Percentiles rank a stretch among this genome's conserved stretches.
Conservation (phyloP, 2,888 invertebrate species). For the Heliconius sara region DNA sequence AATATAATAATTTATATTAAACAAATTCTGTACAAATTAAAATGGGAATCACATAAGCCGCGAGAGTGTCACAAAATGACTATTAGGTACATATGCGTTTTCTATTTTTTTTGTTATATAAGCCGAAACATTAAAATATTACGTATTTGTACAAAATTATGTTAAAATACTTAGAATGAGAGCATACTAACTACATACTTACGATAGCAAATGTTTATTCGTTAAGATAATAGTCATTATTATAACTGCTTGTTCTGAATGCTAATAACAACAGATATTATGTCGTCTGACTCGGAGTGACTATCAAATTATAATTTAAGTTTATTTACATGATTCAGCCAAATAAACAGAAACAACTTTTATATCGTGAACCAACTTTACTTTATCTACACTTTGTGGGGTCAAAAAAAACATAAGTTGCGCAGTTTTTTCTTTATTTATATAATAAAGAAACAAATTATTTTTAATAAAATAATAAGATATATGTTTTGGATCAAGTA, state of each 20-base stretch:
- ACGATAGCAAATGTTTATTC: slow-evolving; percentile 19
- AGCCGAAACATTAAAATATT: background rate
- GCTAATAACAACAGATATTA: slow-evolving; percentile 13
- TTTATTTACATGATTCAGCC: slow-evolving; percentile 26
- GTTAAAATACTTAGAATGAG: background rate
- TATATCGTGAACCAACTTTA: background rate
- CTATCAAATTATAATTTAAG: slow-evolving; percentile 5
- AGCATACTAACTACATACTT: background rate
- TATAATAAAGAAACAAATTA: no score
- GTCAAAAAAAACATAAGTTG: no score
- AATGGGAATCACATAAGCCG: no score
- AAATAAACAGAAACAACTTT: background rate
- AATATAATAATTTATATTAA: background rate
- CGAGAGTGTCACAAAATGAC: no score
- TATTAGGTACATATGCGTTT: no score
- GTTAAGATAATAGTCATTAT: slow-evolving; percentile 21
- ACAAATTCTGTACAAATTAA: no score
- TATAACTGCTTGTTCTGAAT: slow-evolving; percentile 15
- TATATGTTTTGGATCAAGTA: no score
- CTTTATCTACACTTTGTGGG: background rate
- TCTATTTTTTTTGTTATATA: no score
- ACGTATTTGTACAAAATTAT: background rate
- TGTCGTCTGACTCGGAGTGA: background rate
- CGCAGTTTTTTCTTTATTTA: no score
- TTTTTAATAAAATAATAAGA: no score